These are phyloP conservation scores for Pyrochroa serraticornis DNA, from an alignment of 2,888 invertebrate species.

Conservation along the genomic window DNA sequence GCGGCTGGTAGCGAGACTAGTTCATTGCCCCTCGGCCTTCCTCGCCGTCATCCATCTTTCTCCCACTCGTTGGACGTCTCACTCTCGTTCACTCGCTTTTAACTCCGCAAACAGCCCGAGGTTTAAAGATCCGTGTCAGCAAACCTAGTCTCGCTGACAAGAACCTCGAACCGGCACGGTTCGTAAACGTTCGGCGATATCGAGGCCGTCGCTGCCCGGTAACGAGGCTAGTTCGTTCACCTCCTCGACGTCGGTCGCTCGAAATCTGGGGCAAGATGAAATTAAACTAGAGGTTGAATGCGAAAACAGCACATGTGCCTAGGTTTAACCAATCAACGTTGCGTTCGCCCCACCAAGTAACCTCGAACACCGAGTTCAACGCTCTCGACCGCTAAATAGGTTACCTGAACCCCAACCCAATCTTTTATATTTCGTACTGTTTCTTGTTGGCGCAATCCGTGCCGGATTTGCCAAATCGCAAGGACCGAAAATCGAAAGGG, in stretches of 20 bases:
- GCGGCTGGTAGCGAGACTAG: slow-evolving; percentile 61
- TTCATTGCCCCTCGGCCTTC: slow-evolving; percentile 68
- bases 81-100: slow-evolving; percentile 50
- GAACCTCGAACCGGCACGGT: slow-evolving; percentile 42
- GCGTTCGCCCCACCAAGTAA: slow-evolving; percentile 43
- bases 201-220: slow-evolving; percentile 57
- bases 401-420: slow-evolving; percentile 52
- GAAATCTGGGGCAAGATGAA: slow-evolving; percentile 70
- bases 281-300: slow-evolving; percentile 62
- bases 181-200: slow-evolving; percentile 43
- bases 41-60: slow-evolving; percentile 50
- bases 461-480: slow-evolving; percentile 7
- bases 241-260: slow-evolving; percentile 54
- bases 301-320: slow-evolving; percentile 56
- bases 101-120: slow-evolving; percentile 48
- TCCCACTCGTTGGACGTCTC: slow-evolving; percentile 42
- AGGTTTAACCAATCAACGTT: slow-evolving; percentile 49
- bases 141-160: slow-evolving; percentile 44
- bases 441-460: slow-evolving; percentile 25
- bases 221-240: slow-evolving; percentile 67
- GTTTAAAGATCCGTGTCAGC: slow-evolving; percentile 53
- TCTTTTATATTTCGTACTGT: slow-evolving; percentile 39
- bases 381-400: slow-evolving; percentile 57
- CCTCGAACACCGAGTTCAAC: slow-evolving; percentile 57
- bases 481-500: slow-evolving; percentile 2